These are phyloP conservation scores for Zeugodacus cucurbitae DNA, from an alignment of 1,140 invertebrate species.

Conservation along the genomic window DNA sequence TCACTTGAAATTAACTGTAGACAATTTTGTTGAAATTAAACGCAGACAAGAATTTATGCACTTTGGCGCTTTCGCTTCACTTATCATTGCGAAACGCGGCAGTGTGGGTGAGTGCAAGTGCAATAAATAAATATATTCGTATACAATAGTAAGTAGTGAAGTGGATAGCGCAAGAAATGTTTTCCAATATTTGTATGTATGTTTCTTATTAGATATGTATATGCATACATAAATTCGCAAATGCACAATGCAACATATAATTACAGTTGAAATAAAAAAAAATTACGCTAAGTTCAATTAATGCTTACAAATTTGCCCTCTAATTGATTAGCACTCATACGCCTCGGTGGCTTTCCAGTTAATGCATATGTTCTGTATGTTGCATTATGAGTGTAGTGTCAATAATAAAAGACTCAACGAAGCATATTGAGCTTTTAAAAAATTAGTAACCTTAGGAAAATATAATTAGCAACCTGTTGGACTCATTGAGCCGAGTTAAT, in stretches of 20 bases:
- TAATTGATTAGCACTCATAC: slow-evolving; percentile 23
- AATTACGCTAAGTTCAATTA: background rate
- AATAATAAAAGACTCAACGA: background rate
- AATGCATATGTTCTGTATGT: background rate
- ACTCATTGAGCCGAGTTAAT: background rate
- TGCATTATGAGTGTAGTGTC: background rate
- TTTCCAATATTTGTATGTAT: background rate
- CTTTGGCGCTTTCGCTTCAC: slow-evolving; percentile 29
- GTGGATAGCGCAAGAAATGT: background rate
- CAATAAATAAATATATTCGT: background rate
- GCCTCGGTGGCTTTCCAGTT: background rate
- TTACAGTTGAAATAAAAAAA: background rate
- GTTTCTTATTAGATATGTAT: background rate
- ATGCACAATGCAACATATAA: background rate
- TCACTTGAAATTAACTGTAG: slow-evolving; percentile 13
- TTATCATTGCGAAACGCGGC: too few species aligned
- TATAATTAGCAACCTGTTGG: background rate
- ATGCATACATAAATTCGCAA: background rate
- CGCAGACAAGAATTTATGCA: slow-evolving; percentile 23
- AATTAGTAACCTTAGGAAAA: background rate
- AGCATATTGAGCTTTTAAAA: background rate
- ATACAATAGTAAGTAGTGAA: background rate
- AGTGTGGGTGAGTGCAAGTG: background rate
- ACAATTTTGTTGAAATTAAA: slow-evolving; percentile 28
- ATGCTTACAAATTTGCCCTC: background rate